These are phyloP conservation scores for Sebastes iracundus DNA, from an alignment of 2,797 vertebrate genomes.

Conservation along the genomic window DNA sequence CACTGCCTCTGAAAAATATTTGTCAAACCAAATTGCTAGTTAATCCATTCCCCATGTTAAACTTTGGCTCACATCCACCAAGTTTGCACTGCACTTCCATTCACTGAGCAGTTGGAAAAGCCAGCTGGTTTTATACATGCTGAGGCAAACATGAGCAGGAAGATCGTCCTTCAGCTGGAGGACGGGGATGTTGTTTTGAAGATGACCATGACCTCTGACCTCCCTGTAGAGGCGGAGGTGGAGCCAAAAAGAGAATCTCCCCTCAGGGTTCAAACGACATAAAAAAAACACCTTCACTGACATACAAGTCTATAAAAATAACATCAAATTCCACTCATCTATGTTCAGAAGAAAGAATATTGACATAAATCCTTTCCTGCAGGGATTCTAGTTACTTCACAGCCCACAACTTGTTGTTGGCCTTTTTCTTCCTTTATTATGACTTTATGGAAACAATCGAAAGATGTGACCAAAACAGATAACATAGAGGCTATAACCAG, in stretches of 20 bases:
- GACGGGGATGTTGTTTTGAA: conserved; percentile 1
- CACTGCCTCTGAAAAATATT: not conserved
- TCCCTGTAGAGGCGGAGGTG: conserved; percentile 23
- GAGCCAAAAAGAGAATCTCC: conserved; percentile 34
- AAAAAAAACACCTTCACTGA: conserved; percentile 17
- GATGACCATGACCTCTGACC: conserved; percentile 39
- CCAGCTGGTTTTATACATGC: not conserved
- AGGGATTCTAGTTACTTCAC: conserved; percentile 8
- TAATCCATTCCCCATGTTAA: conserved; percentile 13
- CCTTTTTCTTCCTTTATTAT: not conserved
- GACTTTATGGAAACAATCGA: not conserved
- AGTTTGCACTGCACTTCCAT: not conserved
- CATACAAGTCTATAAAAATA: conserved; percentile 46
- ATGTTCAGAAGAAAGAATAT: conserved; percentile 35
- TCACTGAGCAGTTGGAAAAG: not conserved
- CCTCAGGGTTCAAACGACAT: conserved; percentile 39
- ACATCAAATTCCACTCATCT: conserved; percentile 19
- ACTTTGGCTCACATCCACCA: conserved; percentile 4
- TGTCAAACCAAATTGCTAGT: not conserved
- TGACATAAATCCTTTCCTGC: conserved; percentile 27
- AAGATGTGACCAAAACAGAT: not conserved
- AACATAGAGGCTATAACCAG: not conserved
- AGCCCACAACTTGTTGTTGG: conserved; percentile 1
- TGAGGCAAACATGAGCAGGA: conserved; percentile 6
- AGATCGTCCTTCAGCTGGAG: conserved; percentile 1